These are phyloP conservation scores for Euleptes europaea DNA, from an alignment of 2,113 vertebrate species.

Conservation along the genomic window DNA sequence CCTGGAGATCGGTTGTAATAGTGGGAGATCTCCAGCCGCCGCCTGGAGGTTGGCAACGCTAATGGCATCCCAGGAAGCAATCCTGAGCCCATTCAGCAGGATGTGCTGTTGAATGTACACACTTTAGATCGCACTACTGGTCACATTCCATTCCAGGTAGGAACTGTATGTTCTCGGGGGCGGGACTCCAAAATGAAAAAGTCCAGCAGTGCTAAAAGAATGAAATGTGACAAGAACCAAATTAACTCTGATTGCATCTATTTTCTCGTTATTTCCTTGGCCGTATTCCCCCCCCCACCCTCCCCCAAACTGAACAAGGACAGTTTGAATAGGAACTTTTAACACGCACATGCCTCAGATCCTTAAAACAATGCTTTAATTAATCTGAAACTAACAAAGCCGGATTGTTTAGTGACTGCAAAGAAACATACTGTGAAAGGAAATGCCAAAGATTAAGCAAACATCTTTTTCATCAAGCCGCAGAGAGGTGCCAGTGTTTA, in stretches of 20 bases:
- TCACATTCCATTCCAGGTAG: too few species aligned
- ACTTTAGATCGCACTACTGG: background rate
- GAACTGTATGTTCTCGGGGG: background rate
- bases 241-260: slow-evolving; percentile 43
- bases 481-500: slow-evolving; percentile 54
- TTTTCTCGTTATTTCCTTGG: slow-evolving; percentile 43
- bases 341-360: slow-evolving; percentile 46
- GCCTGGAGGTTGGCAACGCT: too few species aligned
- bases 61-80: too few species aligned
- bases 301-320: slow-evolving; percentile 17
- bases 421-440: slow-evolving; percentile 41
- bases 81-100: too few species aligned
- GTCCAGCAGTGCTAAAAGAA: slow-evolving; percentile 14
- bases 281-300: background rate
- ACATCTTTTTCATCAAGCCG: slow-evolving; percentile 38
- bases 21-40: too few species aligned
- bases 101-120: too few species aligned
- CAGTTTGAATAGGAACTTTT: slow-evolving; percentile 27
- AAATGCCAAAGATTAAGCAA: slow-evolving; percentile 58
- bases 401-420: slow-evolving; percentile 61
- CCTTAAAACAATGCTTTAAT: slow-evolving; percentile 53
- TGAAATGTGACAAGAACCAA: slow-evolving; percentile 25
- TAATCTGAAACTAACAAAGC: slow-evolving; percentile 68
- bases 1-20: too few species aligned
- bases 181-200: background rate